Conservation (phyloP, 2,113 vertebrate species). For the Alouatta palliata region DNA sequence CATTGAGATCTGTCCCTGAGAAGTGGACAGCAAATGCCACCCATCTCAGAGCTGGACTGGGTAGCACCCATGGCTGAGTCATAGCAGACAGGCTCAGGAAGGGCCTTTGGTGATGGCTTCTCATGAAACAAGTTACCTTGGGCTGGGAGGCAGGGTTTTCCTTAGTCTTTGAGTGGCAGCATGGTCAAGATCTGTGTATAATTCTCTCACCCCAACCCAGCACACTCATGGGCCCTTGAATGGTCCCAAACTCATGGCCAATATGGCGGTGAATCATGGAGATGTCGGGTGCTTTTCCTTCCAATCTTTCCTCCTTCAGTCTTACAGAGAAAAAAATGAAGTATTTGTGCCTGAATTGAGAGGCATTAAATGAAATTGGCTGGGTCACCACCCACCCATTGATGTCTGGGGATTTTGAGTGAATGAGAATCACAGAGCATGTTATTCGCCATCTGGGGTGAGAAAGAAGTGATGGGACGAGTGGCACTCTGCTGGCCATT, state of each 20-base stretch:
- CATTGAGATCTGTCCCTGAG: slow-evolving; percentile 56
- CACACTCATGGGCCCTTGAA: background rate
- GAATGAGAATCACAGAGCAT: slow-evolving; percentile 72
- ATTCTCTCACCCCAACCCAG: fast-evolving
- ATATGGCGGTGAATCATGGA: background rate
- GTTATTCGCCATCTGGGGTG: slow-evolving; percentile 72
- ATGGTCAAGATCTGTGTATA: background rate
- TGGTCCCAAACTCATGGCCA: background rate
- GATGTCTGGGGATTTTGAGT: slow-evolving; percentile 69
- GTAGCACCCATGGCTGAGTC: slow-evolving; percentile 21
- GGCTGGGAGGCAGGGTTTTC: slow-evolving; percentile 32
- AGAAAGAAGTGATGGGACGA: slow-evolving; percentile 63
- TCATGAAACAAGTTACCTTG: slow-evolving; percentile 13
- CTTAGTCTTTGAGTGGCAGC: background rate
- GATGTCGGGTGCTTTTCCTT: background rate
- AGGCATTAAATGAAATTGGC: slow-evolving; percentile 44
- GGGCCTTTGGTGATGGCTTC: slow-evolving; percentile 44
- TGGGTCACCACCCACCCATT: slow-evolving; percentile 67
- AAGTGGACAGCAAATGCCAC: background rate
- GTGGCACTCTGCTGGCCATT: slow-evolving; percentile 65
- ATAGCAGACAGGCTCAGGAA: slow-evolving; percentile 52
- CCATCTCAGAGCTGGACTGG: slow-evolving; percentile 15
- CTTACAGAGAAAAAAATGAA: background rate
- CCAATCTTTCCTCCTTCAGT: background rate
- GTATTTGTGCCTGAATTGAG: background rate